Evolutionary conservation across 2,797 vertebrate genomes (phyloP), one percentile per base, ranked within the genome.

Genomic region (Microctenopoma steveboyesi): DNA sequence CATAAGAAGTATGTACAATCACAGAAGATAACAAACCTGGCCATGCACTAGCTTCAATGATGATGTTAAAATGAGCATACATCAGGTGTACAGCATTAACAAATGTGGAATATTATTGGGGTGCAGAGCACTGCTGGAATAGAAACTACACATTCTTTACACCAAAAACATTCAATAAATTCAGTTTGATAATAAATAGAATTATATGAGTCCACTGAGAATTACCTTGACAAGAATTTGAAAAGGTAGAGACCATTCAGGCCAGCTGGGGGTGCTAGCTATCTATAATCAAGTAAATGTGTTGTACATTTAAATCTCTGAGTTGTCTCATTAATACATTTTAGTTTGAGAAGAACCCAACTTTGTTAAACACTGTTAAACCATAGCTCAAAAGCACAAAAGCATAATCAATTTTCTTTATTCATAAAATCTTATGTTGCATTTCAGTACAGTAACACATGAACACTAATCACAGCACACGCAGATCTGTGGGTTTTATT

Each of bases 1-100:
- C 39, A 62, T 58, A 46, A 39, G 39, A 62, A 48, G 46, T 59
- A 55, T 72, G 6, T 72, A 69, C 51, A 74, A 33, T 45, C 16
- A 69, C 18, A 62, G 13, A 47, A 9, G 45, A 55, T 15, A 54
- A 66, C 37, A 25, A 50, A 39, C 10, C 14, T 61, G 59, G 14
- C 5, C 48, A 73, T 69, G 69, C 60, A 40, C n/a, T 45, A 16
- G 42, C 2, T 55, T 62, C 2, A 25, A 50, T 16, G 14, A 35
- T 10, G 22, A 25, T 18, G 18, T 18, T 40, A 48, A 42, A 65
- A 33, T 35, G 1, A 52, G 12, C 12, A 22, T 2, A 70, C 28
- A 22, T 3, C 14, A 4, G 12, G 18, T 46, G n/a, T 27, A 11
- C 45, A 42, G 22, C 18, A 60, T 42, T 48, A 35, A 42, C 35